phyloP scores from a whole-genome alignment of 2,113 vertebrate genomes.

The Anolis carolinensis region DNA sequence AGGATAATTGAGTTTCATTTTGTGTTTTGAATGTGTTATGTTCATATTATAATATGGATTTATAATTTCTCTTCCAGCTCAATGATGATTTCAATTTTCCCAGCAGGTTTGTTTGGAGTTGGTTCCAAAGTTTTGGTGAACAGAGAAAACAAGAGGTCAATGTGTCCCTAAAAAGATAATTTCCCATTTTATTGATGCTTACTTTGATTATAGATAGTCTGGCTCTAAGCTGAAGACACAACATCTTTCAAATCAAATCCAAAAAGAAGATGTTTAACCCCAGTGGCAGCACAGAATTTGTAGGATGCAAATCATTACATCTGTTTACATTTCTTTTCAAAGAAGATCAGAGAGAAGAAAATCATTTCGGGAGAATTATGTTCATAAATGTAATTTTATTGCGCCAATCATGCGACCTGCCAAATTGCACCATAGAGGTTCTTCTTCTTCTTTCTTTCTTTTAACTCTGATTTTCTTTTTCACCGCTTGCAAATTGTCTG shows the following conservation, averaged over 20 bases:
- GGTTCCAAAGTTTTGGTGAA: neutral
- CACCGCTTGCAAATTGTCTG: slow-evolving; percentile 66
- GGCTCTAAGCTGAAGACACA: neutral
- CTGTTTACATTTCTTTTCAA: slow-evolving; percentile 45
- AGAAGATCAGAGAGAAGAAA: slow-evolving; percentile 33
- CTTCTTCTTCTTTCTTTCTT: slow-evolving; percentile 49
- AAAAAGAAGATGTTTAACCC: slow-evolving; percentile 30
- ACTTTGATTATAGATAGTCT: neutral
- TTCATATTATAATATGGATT: neutral
- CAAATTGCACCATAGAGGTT: slow-evolving; percentile 55
- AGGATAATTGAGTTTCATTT: neutral
- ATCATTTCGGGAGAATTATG: slow-evolving; percentile 43
- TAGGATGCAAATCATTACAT: slow-evolving; percentile 27
- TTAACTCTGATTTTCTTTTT: slow-evolving; percentile 57
- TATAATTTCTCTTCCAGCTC: neutral
- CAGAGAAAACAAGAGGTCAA: neutral
- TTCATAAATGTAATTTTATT: slow-evolving; percentile 46
- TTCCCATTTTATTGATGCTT: neutral
- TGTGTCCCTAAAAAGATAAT: neutral
- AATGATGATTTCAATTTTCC: too few species aligned
- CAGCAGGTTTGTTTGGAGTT: neutral
- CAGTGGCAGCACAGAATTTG: slow-evolving; percentile 5
- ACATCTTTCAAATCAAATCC: slow-evolving; percentile 8
- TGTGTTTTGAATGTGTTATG: neutral
- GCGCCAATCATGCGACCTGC: slow-evolving; percentile 37